Conservation (phyloP, 1,140 invertebrate genomes). For the Nebria ingens region DNA sequence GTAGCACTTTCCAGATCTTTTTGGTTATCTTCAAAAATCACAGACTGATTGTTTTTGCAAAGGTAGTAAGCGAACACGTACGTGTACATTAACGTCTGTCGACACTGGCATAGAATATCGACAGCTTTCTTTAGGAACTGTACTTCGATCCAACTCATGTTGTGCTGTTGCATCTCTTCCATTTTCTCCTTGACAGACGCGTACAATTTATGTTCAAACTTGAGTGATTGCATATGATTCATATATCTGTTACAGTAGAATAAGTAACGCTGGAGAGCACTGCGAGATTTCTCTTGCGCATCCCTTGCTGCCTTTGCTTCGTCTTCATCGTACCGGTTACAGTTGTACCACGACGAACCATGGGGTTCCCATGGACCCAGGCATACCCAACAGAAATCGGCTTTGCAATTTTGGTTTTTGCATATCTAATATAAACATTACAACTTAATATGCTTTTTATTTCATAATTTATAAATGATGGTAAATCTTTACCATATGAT, state of each 20-base stretch:
- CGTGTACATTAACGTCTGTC: conserved; percentile 98
- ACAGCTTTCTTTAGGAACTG: conserved; percentile 97
- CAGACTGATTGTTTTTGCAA: conserved; percentile 95
- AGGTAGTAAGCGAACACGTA: conserved; percentile 99
- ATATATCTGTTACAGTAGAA: conserved; percentile 99
- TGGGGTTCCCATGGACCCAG: conserved; percentile 98
- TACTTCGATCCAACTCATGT: conserved; percentile 99
- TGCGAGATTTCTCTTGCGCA: conserved; percentile 88
- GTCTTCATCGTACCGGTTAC: conserved; percentile 95
- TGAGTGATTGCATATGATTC: conserved; percentile 98
- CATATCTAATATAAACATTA: conserved; percentile 46
- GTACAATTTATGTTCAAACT: conserved; percentile 95
- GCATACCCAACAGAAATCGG: conserved; percentile 99
- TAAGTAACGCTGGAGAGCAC: conserved; percentile 85
- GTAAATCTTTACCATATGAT: conserved; percentile 74
- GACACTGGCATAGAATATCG: conserved; percentile 93
- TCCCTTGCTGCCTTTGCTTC: conserved; percentile 92
- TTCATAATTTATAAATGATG: neutral
- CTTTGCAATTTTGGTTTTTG: conserved; percentile 96
- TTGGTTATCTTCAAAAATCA: conserved; percentile 99
- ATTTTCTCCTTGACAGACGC: conserved; percentile 93
- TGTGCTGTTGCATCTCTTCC: conserved; percentile 99
- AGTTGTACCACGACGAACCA: conserved; percentile 97
- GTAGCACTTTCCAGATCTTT: conserved; percentile 95
- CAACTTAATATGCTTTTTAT: neutral